A percentile compares a stretch with the other conserved stretches of the same genome.
Evolutionary conservation across 1,140 invertebrate genomes (phyloP).

Genomic region (Akabosia matsudoensis): DNA sequence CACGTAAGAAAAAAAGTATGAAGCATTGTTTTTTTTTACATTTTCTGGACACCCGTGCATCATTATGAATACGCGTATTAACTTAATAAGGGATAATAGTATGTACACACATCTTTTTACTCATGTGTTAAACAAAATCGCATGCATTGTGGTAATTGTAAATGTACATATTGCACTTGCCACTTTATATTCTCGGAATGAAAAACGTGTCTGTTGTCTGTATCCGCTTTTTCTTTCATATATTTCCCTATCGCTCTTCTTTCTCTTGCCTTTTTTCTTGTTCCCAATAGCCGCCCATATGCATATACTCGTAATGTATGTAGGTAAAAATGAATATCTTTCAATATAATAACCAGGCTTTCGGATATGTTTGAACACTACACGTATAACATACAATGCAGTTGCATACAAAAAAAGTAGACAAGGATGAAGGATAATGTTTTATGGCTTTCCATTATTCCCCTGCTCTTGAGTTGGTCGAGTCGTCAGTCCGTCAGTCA

Average conservation of each 20-base stretch:
- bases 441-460: conserved; percentile 11
- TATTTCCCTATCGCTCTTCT: background rate
- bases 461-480: background rate
- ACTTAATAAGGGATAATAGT: background rate
- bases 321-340: too few species aligned
- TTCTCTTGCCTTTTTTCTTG: too few species aligned
- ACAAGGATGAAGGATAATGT: conserved; percentile 11
- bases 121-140: background rate
- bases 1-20: background rate
- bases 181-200: too few species aligned
- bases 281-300: too few species aligned
- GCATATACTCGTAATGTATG: too few species aligned
- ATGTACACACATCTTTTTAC: background rate
- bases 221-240: background rate
- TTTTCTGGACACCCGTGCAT: background rate
- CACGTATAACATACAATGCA: too few species aligned
- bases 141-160: background rate
- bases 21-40: too few species aligned
- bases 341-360: too few species aligned
- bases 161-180: background rate
- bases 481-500: conserved; percentile 16
- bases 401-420: background rate
- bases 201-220: background rate
- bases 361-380: too few species aligned
- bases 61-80: background rate